A percentile compares a stretch with the other conserved stretches of the same genome.
Conservation (phyloP, 2,888 invertebrate species). For the Drosophila pseudotalamancana region DNA sequence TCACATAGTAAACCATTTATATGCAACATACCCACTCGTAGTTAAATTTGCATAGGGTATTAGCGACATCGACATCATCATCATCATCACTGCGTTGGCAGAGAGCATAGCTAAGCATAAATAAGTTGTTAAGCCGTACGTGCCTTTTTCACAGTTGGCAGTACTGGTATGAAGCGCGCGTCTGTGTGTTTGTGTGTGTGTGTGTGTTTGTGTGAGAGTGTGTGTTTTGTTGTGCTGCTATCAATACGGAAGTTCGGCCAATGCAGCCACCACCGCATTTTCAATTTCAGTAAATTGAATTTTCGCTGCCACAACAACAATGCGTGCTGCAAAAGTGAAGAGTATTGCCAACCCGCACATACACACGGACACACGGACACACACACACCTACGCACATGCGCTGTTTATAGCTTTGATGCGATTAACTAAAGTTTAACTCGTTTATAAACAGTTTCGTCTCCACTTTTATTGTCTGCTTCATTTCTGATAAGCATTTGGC, state of each 20-base stretch:
- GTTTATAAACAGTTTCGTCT: slow-evolving; percentile 44
- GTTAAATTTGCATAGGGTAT: slow-evolving; percentile 26
- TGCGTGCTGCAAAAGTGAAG: slow-evolving; percentile 28
- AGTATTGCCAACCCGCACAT: slow-evolving; percentile 48
- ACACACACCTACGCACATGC: background rate
- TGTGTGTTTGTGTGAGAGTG: slow-evolving; percentile 15
- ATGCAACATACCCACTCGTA: too few species aligned
- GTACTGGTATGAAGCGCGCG: slow-evolving; percentile 37
- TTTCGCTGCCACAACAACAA: slow-evolving; percentile 46
- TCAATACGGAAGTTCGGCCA: slow-evolving; percentile 51
- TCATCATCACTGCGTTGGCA: slow-evolving; percentile 20
- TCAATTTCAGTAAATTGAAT: slow-evolving; percentile 74
- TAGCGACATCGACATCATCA: slow-evolving; percentile 27
- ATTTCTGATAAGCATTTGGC: slow-evolving; percentile 28
- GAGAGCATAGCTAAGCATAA: slow-evolving; percentile 68
- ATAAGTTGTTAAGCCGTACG: slow-evolving; percentile 79
- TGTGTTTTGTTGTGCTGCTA: slow-evolving; percentile 30
- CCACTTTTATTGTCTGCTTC: slow-evolving; percentile 35
- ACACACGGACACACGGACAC: background rate
- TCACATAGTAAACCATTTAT: too few species aligned
- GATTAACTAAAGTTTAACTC: slow-evolving; percentile 67
- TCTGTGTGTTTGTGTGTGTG: slow-evolving; percentile 4
- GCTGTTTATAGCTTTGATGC: slow-evolving; percentile 52
- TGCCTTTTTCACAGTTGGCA: slow-evolving; percentile 63
- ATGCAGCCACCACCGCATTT: slow-evolving; percentile 57